Conservation (phyloP, 2,113 vertebrate genomes). For the Dasyurus viverrinus region DNA sequence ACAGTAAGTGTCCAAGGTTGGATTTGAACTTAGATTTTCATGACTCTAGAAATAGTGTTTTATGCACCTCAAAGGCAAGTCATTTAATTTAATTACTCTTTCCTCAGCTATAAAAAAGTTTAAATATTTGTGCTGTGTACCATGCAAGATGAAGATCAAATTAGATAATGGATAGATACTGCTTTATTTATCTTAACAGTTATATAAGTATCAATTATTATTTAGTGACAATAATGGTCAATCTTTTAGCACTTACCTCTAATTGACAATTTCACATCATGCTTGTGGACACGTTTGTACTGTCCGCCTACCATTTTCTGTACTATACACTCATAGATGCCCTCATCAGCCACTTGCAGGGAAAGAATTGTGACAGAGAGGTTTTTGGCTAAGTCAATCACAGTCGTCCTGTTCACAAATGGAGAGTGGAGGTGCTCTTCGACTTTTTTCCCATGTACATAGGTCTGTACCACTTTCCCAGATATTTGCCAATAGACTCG, state of each 20-base stretch:
- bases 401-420: conserved; percentile 69
- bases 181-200: not conserved
- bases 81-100: not conserved
- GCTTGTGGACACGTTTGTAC: not conserved
- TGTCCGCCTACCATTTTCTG: accelerated
- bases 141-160: not conserved
- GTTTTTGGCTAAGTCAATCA: conserved; percentile 58
- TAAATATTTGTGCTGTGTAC: not conserved
- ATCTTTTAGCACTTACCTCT: conserved; percentile 77
- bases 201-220: not conserved
- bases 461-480: conserved; percentile 52
- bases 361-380: conserved; percentile 74
- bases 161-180: not conserved
- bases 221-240: conserved; percentile 5
- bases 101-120: not conserved
- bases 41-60: not conserved
- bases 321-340: conserved; percentile 78
- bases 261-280: conserved; percentile 54
- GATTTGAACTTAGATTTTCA: not conserved
- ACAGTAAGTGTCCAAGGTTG: not conserved
- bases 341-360: conserved; percentile 70
- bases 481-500: conserved; percentile 84
- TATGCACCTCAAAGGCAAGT: not conserved
- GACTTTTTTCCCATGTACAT: accelerated
- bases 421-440: not conserved